Base-by-base conservation (phyloP, 2,113 vertebrate species). In the Boleophthalmus pectinirostris region DNA sequence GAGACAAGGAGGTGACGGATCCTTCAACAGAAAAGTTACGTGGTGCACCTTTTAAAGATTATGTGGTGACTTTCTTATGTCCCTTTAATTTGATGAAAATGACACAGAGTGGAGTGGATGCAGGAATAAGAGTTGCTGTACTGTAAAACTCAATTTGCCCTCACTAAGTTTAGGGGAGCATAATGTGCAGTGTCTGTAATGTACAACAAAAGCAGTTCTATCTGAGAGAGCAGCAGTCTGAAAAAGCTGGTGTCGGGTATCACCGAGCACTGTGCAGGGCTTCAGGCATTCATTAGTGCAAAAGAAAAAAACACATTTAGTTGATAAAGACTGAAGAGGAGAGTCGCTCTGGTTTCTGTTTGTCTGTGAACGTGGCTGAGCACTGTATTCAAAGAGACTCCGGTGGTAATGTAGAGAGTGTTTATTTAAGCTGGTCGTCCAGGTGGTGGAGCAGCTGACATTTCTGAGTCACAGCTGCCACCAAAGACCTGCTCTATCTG, bases 381-480 rank as follows among this genome's bases (percentile, higher is more conserved):
- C 77, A 25, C 18, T 78, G 74, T 82, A 64, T 87, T 84, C 58
- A 89, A 73, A 75, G 51, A 74, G 46, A 15, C 60, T 76, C 53
- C 63, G 25, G 0, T 72, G 46, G 49, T 49, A 61, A 51, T 63
- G 66, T 38, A 46, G 45, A 66, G 45, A 73, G 21, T 79, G 83
- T 84, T 83, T 87, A 83, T 85, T 88, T 85, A 73, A 83, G 86
- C 77, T 78, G 70, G 69, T 76, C 0, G 66, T 74, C 75, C 85
- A 86, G 82, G 81, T 90, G 86, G 81, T 78, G 60, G 73, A 80
- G 60, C 79, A 80, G 75, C 77, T 24, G 63, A 83, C 71, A 72
- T 81, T 63, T 87, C 74, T 84, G 83, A 85, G 83, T 88, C 82
- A 82, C 80, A 86, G 83, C 85, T 82, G 79, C 73, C 71, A 58